These are phyloP conservation scores for Nomada hirtipes DNA, from an alignment of 2,888 invertebrate species.

Conservation along the genomic window DNA sequence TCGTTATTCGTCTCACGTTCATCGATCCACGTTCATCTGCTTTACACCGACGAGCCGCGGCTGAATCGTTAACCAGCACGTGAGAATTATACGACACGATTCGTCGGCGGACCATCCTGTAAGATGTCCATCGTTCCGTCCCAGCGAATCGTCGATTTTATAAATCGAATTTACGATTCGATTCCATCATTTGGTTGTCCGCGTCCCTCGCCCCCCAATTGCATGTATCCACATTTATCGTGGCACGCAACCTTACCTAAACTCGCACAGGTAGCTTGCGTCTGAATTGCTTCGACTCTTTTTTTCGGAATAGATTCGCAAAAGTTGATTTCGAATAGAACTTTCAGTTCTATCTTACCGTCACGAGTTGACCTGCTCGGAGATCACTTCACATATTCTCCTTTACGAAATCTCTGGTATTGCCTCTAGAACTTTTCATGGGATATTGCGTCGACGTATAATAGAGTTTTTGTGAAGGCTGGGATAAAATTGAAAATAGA, in stretches of 20 bases:
- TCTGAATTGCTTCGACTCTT: conserved; percentile 32
- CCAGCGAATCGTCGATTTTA: conserved; percentile 38
- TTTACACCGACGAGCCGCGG: conserved; percentile 41
- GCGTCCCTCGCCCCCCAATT: background rate
- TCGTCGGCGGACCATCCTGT: conserved; percentile 30
- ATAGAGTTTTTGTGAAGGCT: background rate
- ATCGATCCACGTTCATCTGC: conserved; percentile 54
- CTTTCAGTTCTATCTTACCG: background rate
- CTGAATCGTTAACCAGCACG: conserved; percentile 55
- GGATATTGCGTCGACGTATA: background rate
- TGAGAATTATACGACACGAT: conserved; percentile 58
- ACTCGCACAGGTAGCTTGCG: conserved; percentile 43
- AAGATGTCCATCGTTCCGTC: conserved; percentile 7
- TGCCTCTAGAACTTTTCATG: background rate
- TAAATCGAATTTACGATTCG: conserved; percentile 39
- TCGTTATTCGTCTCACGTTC: conserved; percentile 58
- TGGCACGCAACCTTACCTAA: conserved; percentile 22
- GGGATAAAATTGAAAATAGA: conserved; percentile 20
- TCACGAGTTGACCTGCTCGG: background rate
- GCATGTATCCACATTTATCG: conserved; percentile 6
- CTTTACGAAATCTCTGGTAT: background rate
- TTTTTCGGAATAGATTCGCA: conserved; percentile 22
- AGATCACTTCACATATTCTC: background rate
- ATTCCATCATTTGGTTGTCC: background rate
- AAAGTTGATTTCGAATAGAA: background rate